Conservation (phyloP, 2,888 invertebrate genomes). For the Apotomis capreana region DNA sequence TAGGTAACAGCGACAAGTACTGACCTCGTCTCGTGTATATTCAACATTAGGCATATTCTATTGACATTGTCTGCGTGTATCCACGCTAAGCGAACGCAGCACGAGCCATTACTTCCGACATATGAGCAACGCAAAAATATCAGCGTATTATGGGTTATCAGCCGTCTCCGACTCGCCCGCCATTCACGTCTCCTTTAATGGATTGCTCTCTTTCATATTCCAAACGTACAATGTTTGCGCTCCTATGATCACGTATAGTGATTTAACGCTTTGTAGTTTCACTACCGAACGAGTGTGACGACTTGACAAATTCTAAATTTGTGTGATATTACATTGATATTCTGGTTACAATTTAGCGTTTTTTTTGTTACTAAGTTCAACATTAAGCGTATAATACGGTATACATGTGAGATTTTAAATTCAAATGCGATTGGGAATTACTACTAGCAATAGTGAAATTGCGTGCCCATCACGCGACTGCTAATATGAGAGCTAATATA, state of each 20-base stretch:
- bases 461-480: too few relatives aligned
- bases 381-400: too few relatives aligned
- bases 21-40: too few relatives aligned
- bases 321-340: neutral
- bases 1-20: too few relatives aligned
- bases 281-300: constrained; percentile 47
- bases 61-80: constrained; percentile 46
- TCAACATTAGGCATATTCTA: too few relatives aligned
- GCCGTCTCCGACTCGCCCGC: constrained; percentile 68
- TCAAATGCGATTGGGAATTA: neutral
- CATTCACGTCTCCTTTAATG: constrained; percentile 79
- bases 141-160: constrained; percentile 83
- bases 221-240: constrained; percentile 72
- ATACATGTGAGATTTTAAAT: too few relatives aligned
- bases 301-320: constrained; percentile 10
- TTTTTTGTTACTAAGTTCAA: too few relatives aligned
- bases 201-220: constrained; percentile 82
- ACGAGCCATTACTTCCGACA: constrained; percentile 83
- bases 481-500: too few relatives aligned
- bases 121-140: constrained; percentile 84
- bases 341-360: neutral
- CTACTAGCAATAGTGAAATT: neutral
- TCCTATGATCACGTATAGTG: constrained; percentile 74
- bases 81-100: constrained; percentile 56
- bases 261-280: constrained; percentile 68